phyloP scores from a whole-genome alignment of 2,797 vertebrate genomes.

The Lycodopsis pacificus region DNA sequence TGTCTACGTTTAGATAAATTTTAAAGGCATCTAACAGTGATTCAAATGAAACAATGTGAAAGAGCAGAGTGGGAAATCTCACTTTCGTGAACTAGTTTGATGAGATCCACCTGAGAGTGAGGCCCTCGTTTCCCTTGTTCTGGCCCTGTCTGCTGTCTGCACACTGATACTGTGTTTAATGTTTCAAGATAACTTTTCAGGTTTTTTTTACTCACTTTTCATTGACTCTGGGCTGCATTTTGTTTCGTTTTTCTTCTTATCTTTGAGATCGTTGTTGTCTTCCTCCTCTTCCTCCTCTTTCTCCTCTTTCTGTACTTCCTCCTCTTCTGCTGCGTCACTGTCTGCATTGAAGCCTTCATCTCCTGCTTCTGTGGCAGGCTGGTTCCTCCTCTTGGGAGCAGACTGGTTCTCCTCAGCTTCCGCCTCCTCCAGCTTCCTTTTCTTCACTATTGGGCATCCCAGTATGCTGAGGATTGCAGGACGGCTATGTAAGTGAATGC shows the following conservation, averaged over 20 bases:
- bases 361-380: conserved; percentile 85
- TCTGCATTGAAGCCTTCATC: conserved; percentile 89
- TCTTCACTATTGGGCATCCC: conserved; percentile 95
- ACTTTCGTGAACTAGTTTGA: neutral
- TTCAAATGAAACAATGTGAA: neutral
- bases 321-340: conserved; percentile 87
- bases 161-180: neutral
- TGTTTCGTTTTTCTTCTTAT: conserved; percentile 58
- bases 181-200: neutral
- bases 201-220: conserved; percentile 63
- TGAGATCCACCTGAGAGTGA: neutral
- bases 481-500: neutral
- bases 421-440: conserved; percentile 92
- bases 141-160: neutral
- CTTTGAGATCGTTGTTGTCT: conserved; percentile 77
- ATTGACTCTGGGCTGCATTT: conserved; percentile 44
- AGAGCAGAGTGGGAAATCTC: neutral
- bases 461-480: conserved; percentile 82
- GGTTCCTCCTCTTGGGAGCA: conserved; percentile 89
- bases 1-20: neutral
- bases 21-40: neutral
- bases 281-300: conserved; percentile 85
- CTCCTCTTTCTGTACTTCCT: conserved; percentile 85
- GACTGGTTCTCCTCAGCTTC: conserved; percentile 86
- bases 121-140: neutral